phyloP scores from a whole-genome alignment of 2,888 invertebrate species.

The Cerceris ruficornis region DNA sequence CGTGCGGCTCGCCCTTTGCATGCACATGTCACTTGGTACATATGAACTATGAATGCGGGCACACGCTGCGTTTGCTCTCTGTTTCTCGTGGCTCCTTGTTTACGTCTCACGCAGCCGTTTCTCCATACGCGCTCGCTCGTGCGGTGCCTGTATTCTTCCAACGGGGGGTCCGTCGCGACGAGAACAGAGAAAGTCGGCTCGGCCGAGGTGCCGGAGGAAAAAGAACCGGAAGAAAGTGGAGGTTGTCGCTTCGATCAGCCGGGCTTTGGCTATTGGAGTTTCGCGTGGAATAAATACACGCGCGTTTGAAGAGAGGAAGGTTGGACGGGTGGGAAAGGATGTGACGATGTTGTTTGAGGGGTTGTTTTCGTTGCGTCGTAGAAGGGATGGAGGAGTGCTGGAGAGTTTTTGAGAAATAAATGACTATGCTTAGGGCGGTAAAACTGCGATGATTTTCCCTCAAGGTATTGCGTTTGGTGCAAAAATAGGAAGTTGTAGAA shows the following conservation, averaged over 20 bases:
- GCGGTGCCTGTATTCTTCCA: constrained; percentile 41
- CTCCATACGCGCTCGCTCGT: constrained; percentile 23
- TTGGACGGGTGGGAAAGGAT: too few species aligned
- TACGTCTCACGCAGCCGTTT: constrained; percentile 56
- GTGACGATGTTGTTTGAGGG: too few species aligned
- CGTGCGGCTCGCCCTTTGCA: constrained; percentile 53
- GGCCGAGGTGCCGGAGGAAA: neutral
- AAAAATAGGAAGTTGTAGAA: too few species aligned
- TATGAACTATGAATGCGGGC: constrained; percentile 68
- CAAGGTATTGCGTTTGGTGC: too few species aligned
- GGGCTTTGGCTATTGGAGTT: constrained; percentile 22
- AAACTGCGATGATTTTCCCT: too few species aligned
- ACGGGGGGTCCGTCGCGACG: constrained; percentile 31
- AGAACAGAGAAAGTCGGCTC: constrained; percentile 8
- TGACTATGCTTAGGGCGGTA: too few species aligned
- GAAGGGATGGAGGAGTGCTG: too few species aligned
- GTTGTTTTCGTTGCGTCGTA: too few species aligned
- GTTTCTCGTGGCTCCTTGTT: constrained; percentile 51
- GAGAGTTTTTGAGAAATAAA: too few species aligned
- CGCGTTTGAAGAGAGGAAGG: neutral
- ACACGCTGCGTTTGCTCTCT: constrained; percentile 55
- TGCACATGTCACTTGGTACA: constrained; percentile 71
- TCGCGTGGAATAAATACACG: neutral
- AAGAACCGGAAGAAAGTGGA: constrained; percentile 5
- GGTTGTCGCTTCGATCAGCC: neutral